These are phyloP conservation scores for Enteromius unitaeniatus DNA, from an alignment of 2,797 vertebrate genomes.

Conservation along the genomic window DNA sequence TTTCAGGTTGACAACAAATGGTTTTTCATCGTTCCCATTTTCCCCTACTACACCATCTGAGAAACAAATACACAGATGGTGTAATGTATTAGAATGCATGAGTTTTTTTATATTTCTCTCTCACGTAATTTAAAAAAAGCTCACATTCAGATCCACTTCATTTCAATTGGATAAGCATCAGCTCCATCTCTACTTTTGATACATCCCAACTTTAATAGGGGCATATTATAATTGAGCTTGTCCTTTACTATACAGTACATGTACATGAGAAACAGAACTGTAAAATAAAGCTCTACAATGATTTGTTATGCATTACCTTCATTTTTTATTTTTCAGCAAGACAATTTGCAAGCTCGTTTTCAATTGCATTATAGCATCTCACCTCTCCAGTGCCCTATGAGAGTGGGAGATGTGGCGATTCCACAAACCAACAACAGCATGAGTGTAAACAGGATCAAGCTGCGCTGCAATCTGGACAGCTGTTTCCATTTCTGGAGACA, in stretches of 20 bases:
- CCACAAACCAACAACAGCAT: constrained; percentile 81
- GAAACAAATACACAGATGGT: constrained; percentile 57
- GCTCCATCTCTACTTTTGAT: not conserved
- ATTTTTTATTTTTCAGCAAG: not conserved
- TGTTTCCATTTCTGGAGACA: constrained; percentile 92
- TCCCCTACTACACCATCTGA: constrained; percentile 56
- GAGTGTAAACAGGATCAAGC: constrained; percentile 81
- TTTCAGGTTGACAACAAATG: constrained; percentile 73
- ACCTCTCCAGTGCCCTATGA: constrained; percentile 84
- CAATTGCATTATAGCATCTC: constrained; percentile 31
- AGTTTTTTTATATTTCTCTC: not conserved
- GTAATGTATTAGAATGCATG: not conserved
- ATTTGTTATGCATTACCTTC: not conserved
- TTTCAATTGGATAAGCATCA: not conserved
- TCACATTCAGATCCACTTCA: not conserved
- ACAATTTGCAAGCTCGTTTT: not conserved
- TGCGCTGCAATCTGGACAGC: constrained; percentile 90
- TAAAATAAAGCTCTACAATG: too few species aligned
- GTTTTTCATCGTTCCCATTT: constrained; percentile 60
- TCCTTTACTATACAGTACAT: too few species aligned
- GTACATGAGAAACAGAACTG: too few species aligned
- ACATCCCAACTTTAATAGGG: not conserved
- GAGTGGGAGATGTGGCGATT: constrained; percentile 76
- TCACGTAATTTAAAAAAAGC: not conserved
- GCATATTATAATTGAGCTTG: too few species aligned